Conservation (phyloP, 2,113 vertebrate species). For the Callipepla squamata region DNA sequence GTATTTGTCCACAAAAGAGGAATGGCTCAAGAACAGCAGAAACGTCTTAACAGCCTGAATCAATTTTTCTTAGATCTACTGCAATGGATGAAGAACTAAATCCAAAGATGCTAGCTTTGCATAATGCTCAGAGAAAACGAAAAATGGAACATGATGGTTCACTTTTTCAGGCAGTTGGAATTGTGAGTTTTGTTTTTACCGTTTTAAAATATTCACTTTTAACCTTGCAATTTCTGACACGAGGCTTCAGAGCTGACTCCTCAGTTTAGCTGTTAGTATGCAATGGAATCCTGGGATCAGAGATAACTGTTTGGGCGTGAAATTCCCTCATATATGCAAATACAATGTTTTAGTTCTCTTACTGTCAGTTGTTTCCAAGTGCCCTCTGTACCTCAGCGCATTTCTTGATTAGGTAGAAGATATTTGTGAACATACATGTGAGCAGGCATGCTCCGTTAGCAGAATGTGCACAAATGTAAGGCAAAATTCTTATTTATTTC, state of each 20-base stretch:
- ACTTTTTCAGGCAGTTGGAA: slow-evolving; percentile 87
- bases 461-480: neutral
- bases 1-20: slow-evolving; percentile 35
- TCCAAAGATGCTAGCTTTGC: slow-evolving; percentile 84
- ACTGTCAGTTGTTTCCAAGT: neutral
- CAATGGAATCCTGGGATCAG: slow-evolving; percentile 7
- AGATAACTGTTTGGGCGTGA: neutral
- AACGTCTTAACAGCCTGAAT: slow-evolving; percentile 68
- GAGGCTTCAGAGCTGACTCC: slow-evolving; percentile 14
- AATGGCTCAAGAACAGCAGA: slow-evolving; percentile 25
- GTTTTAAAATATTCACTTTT: slow-evolving; percentile 64
- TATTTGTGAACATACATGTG: neutral
- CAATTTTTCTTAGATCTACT: slow-evolving; percentile 78
- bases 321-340: neutral
- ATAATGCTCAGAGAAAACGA: slow-evolving; percentile 92
- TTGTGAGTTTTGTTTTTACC: slow-evolving; percentile 83
- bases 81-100: slow-evolving; percentile 84
- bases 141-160: slow-evolving; percentile 88
- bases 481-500: neutral
- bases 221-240: slow-evolving; percentile 54
- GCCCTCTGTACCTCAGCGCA: neutral
- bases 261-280: slow-evolving; percentile 16
- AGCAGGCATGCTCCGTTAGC: neutral
- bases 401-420: neutral
- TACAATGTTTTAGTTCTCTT: neutral